Evolutionary conservation across 2,888 invertebrate species (phyloP).

Genomic region (Drosophila colorata): DNA sequence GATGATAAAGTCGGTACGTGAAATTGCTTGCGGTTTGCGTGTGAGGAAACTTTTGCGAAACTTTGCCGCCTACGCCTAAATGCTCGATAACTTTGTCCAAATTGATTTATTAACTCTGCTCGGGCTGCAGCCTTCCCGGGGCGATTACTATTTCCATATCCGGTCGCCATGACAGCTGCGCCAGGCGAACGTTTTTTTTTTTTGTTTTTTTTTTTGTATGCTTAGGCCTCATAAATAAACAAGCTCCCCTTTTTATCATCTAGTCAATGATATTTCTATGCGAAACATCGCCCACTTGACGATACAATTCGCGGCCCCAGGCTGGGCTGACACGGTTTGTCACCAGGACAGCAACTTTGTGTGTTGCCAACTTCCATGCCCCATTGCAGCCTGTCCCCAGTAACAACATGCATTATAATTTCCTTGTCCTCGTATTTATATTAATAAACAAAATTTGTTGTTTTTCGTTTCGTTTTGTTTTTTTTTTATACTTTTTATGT

Average conservation of each 20-base stretch:
- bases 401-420: slow-evolving; percentile 65
- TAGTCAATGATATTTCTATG: slow-evolving; percentile 60
- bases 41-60: slow-evolving; percentile 55
- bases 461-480: slow-evolving; percentile 9
- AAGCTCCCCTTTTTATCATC: slow-evolving; percentile 56
- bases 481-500: slow-evolving; percentile 10
- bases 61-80: slow-evolving; percentile 74
- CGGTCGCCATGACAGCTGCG: slow-evolving; percentile 75
- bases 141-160: slow-evolving; percentile 22
- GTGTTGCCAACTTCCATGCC: neutral
- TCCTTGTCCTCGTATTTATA: slow-evolving; percentile 75
- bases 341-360: slow-evolving; percentile 78
- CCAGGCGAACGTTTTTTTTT: slow-evolving; percentile 4
- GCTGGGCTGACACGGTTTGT: slow-evolving; percentile 79
- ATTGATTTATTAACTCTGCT: slow-evolving; percentile 78
- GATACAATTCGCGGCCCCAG: slow-evolving; percentile 11
- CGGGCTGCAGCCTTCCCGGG: slow-evolving; percentile 10
- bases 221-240: slow-evolving; percentile 72
- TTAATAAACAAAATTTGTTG: slow-evolving; percentile 72
- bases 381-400: slow-evolving; percentile 24
- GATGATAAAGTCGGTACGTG: slow-evolving; percentile 6
- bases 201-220: slow-evolving; percentile 42
- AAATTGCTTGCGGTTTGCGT: slow-evolving; percentile 74
- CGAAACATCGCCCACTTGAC: slow-evolving; percentile 56
- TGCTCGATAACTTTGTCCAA: slow-evolving; percentile 77